These are phyloP conservation scores for Lithobates sylvaticus DNA, from an alignment of 2,797 vertebrate genomes.

Conservation along the genomic window DNA sequence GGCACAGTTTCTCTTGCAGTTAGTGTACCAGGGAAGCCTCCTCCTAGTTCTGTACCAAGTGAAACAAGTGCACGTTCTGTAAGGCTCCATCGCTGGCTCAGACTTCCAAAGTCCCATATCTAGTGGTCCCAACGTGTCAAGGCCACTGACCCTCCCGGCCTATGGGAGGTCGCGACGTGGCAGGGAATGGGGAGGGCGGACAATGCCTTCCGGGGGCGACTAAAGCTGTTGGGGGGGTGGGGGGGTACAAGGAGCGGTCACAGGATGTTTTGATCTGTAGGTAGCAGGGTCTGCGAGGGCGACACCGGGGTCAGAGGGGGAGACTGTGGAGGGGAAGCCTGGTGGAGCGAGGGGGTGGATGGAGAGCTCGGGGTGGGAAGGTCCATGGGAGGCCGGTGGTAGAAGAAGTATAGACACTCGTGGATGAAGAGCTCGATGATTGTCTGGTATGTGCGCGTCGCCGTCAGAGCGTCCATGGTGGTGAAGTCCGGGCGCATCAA, in stretches of 20 bases:
- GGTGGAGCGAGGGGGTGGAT: constrained; percentile 75
- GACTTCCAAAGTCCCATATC: constrained; percentile 18
- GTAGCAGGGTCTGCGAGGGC: constrained; percentile 78
- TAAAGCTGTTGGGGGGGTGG: constrained; percentile 10
- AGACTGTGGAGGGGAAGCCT: constrained; percentile 86
- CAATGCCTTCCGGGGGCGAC: neutral
- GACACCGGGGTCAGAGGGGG: constrained; percentile 88
- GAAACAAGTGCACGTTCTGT: neutral
- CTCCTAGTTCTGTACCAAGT: constrained; percentile 45
- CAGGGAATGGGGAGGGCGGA: constrained; percentile 22
- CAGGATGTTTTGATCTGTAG: constrained; percentile 89
- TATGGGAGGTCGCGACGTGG: constrained; percentile 39
- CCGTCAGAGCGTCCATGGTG: constrained; percentile 96
- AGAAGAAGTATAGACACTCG: constrained; percentile 91
- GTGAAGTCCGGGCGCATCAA: constrained; percentile 95
- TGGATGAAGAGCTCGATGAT: constrained; percentile 98
- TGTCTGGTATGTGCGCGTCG: constrained; percentile 97
- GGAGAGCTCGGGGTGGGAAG: constrained; percentile 83
- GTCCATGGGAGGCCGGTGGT: constrained; percentile 83
- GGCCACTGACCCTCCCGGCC: constrained; percentile 12
- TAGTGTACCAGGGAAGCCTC: constrained; percentile 50
- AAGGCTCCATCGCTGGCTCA: constrained; percentile 29
- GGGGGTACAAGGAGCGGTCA: constrained; percentile 70
- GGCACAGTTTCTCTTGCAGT: neutral
- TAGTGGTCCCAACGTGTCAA: constrained; percentile 37